phyloP scores from a whole-genome alignment of 2,113 vertebrate species.

The Hassar affinis region DNA sequence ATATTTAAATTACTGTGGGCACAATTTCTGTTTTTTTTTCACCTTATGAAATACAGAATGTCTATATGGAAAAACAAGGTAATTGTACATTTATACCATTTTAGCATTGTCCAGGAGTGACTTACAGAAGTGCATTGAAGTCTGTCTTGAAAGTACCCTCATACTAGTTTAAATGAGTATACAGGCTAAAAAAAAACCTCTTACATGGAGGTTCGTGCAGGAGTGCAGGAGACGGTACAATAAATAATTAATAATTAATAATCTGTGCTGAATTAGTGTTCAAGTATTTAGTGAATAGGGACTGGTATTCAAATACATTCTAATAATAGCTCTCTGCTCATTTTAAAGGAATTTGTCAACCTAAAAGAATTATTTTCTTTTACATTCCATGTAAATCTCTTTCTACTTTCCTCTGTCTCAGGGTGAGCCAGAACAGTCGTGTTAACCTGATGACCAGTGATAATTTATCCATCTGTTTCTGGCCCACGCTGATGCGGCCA shows the following conservation, averaged over 20 bases:
- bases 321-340: background rate
- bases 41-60: background rate
- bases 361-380: background rate
- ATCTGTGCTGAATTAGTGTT: background rate
- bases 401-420: slow-evolving; percentile 55
- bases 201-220: background rate
- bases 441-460: slow-evolving; percentile 94
- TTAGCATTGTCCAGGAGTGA: background rate
- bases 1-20: background rate
- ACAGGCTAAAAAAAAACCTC: background rate
- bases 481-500: slow-evolving; percentile 90
- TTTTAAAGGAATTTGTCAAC: background rate
- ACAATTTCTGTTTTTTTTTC: background rate
- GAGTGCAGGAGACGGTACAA: background rate
- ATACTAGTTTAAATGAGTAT: background rate
- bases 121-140: background rate
- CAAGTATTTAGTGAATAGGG: background rate
- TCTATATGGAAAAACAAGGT: background rate
- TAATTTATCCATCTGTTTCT: slow-evolving; percentile 96
- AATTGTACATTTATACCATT: background rate
- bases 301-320: background rate
- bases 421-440: slow-evolving; percentile 88
- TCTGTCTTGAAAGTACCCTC: background rate
- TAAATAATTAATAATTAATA: background rate
- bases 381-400: background rate